phyloP scores from a whole-genome alignment of 2,888 invertebrate species.

The Microctonus hyperodae region DNA sequence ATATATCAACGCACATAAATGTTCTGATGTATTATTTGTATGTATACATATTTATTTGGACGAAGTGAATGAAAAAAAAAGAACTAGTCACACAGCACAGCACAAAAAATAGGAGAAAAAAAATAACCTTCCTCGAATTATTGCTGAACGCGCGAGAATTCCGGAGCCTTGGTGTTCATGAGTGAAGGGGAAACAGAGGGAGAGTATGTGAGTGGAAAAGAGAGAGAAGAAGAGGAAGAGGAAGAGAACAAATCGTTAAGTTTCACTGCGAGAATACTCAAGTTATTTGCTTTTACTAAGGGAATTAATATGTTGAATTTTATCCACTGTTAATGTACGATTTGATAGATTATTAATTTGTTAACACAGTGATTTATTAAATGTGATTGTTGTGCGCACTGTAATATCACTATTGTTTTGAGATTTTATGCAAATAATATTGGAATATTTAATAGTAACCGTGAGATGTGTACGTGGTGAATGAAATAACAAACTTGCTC shows the following conservation, averaged over 20 bases:
- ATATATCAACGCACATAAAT: background rate
- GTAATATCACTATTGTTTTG: background rate
- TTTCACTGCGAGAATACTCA: background rate
- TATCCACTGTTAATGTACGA: background rate
- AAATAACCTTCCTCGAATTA: background rate
- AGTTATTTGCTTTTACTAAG: background rate
- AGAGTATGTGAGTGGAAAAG: slow-evolving; percentile 3
- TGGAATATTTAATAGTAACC: background rate
- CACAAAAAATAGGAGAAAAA: background rate
- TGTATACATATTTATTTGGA: background rate
- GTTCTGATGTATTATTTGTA: background rate
- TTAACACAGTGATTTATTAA: background rate
- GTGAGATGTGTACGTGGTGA: background rate
- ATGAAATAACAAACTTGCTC: slow-evolving; percentile 33
- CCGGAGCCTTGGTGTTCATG: background rate
- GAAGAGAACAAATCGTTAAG: background rate
- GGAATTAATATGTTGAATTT: background rate
- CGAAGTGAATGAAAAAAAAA: background rate
- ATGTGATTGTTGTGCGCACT: background rate
- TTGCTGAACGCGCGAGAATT: slow-evolving; percentile 3
- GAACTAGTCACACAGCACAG: slow-evolving; percentile 3
- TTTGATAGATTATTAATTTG: background rate
- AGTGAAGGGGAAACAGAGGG: background rate
- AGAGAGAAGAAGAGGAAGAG: background rate
- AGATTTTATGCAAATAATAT: background rate